Conservation (phyloP, 2,888 invertebrate species). For the Scaptomyza cyrtandrae region DNA sequence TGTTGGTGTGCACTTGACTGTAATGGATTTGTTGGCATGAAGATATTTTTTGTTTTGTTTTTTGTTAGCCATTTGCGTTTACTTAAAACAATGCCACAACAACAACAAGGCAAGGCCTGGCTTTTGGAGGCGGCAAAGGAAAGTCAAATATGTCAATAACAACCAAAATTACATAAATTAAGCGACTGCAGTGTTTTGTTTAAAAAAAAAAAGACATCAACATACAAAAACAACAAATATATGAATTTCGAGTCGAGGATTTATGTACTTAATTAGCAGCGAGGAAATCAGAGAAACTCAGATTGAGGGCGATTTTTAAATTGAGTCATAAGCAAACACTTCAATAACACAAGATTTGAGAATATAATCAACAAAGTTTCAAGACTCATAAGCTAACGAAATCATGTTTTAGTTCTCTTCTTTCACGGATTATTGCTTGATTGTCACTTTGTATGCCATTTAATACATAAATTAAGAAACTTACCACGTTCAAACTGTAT, state of each 20-base stretch:
- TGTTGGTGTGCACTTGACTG: slow-evolving; percentile 76
- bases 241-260: slow-evolving; percentile 53
- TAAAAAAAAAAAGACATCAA: slow-evolving; percentile 19
- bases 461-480: slow-evolving; percentile 1
- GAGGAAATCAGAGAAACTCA: slow-evolving; percentile 28
- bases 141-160: slow-evolving; percentile 67
- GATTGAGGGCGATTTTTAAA: slow-evolving; percentile 31
- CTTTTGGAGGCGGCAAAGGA: slow-evolving; percentile 63
- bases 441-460: not conserved
- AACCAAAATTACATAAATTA: slow-evolving; percentile 81
- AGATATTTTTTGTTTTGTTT: slow-evolving; percentile 72
- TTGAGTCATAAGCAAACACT: slow-evolving; percentile 22
- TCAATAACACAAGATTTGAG: not conserved
- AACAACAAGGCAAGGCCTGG: slow-evolving; percentile 29
- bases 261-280: slow-evolving; percentile 60
- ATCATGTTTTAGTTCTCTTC: not conserved
- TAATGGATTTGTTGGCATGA: slow-evolving; percentile 81
- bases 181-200: slow-evolving; percentile 62
- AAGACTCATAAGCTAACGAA: not conserved
- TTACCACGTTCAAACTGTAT: slow-evolving; percentile 26
- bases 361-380: too few relatives aligned
- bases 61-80: slow-evolving; percentile 57
- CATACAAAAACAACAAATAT: slow-evolving; percentile 21
- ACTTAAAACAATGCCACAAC: slow-evolving; percentile 51
- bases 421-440: not conserved